Percentiles rank a stretch among this genome's conserved stretches.
Evolutionary conservation across 1,140 invertebrate species (phyloP).

Genomic region (Scaptomyza pallida): DNA sequence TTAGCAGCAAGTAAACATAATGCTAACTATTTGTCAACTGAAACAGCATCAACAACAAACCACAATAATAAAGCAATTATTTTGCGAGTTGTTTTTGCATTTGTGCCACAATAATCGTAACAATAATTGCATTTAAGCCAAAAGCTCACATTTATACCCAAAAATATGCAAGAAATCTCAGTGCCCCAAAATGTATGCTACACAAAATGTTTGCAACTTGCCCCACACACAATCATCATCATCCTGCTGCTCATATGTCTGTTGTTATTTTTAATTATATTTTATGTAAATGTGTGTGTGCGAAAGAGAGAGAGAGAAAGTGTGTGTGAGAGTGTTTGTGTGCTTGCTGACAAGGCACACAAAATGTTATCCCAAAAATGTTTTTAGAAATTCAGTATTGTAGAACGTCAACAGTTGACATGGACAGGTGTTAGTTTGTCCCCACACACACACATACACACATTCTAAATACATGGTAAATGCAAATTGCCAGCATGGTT

Average conservation of each 20-base stretch:
- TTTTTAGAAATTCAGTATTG: slow-evolving; percentile 48
- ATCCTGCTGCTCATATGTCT: slow-evolving; percentile 14
- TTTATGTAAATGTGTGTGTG: slow-evolving; percentile 61
- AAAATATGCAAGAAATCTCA: slow-evolving; percentile 77
- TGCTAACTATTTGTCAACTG: slow-evolving; percentile 50
- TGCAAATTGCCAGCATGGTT: slow-evolving; percentile 38
- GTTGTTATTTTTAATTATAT: slow-evolving; percentile 78
- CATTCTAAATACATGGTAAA: slow-evolving; percentile 16
- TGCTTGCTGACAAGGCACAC: slow-evolving; percentile 52
- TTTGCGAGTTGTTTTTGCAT: slow-evolving; percentile 52
- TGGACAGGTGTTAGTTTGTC: slow-evolving; percentile 47
- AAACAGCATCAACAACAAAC: slow-evolving; percentile 5
- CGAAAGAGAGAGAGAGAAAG: slow-evolving; percentile 4
- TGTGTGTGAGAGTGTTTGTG: slow-evolving; percentile 17
- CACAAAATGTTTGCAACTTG: slow-evolving; percentile 40
- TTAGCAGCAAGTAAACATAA: slow-evolving; percentile 48
- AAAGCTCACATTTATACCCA: slow-evolving; percentile 20
- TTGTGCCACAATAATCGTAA: slow-evolving; percentile 62
- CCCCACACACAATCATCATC: not conserved
- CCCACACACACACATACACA: slow-evolving; percentile 23
- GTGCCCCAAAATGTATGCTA: slow-evolving; percentile 29
- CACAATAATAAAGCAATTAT: slow-evolving; percentile 64
- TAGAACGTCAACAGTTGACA: slow-evolving; percentile 50
- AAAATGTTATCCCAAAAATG: slow-evolving; percentile 41
- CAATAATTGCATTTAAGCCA: slow-evolving; percentile 66